A percentile compares a stretch with the other conserved stretches of the same genome.
These are phyloP conservation scores for Melangyna quadrimaculata DNA, from an alignment of 2,888 invertebrate genomes.

Conservation along the genomic window DNA sequence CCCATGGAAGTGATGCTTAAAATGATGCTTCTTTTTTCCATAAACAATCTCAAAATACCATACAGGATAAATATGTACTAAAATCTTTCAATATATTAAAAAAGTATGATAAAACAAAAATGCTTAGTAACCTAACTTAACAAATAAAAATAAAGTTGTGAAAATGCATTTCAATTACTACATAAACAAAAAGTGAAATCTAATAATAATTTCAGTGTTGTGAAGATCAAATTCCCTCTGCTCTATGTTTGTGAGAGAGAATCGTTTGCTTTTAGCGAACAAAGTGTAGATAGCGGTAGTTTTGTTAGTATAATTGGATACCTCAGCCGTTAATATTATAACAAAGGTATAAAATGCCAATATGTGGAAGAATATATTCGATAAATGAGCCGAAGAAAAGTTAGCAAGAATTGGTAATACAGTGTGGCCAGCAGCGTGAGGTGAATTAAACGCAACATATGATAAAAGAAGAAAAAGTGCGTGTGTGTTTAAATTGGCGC, in stretches of 20 bases:
- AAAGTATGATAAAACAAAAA: not conserved
- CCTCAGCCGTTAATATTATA: not conserved
- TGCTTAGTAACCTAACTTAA: not conserved
- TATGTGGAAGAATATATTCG: constrained; percentile 23
- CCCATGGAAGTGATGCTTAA: constrained; percentile 21
- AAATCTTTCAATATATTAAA: not conserved
- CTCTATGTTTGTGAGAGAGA: not conserved
- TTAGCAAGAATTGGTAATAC: constrained; percentile 19
- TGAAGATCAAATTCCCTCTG: constrained; percentile 16
- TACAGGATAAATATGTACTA: constrained; percentile 11
- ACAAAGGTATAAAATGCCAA: constrained; percentile 35
- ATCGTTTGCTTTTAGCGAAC: constrained; percentile 24
- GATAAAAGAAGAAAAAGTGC: not conserved
- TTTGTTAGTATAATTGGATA: not conserved
- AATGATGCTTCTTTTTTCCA: constrained; percentile 7
- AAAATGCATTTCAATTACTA: constrained; percentile 59
- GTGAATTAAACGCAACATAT: not conserved
- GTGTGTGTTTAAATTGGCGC: constrained; percentile 48
- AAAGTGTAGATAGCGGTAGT: constrained; percentile 29
- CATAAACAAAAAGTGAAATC: constrained; percentile 37
- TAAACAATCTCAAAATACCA: constrained; percentile 31
- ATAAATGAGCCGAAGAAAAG: constrained; percentile 22
- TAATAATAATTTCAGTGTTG: constrained; percentile 29
- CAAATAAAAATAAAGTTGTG: constrained; percentile 31
- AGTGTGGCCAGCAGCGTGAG: not conserved